A percentile compares a stretch with the other conserved stretches of the same genome.
phyloP scores from a whole-genome alignment of 2,113 vertebrate genomes.

The Pholis gunnellus region DNA sequence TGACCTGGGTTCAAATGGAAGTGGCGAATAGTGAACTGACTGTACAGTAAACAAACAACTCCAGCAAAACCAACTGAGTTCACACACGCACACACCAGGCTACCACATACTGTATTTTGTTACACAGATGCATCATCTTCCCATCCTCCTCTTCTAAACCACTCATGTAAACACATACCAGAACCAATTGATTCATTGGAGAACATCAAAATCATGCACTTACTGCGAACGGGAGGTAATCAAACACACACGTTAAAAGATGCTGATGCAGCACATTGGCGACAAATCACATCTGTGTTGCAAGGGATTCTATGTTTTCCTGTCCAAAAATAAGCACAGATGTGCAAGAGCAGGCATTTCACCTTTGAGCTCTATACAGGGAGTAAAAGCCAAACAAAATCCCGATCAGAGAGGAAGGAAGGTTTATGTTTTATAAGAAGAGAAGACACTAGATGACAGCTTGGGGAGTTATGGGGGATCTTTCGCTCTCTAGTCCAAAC shows the following conservation, averaged over 20 bases:
- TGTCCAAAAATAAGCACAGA: constrained; percentile 37
- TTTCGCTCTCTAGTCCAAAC: constrained; percentile 59
- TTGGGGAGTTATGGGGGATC: constrained; percentile 49
- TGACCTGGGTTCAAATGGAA: constrained; percentile 33
- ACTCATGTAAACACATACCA: constrained; percentile 16
- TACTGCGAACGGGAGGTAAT: neutral
- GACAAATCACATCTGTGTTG: neutral
- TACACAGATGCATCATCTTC: constrained; percentile 23
- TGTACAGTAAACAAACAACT: constrained; percentile 41
- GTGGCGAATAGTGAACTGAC: constrained; percentile 5
- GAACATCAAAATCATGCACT: constrained; percentile 2
- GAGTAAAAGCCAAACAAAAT: constrained; percentile 16
- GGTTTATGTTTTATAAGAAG: constrained; percentile 33
- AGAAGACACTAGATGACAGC: constrained; percentile 46
- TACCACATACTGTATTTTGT: constrained; percentile 15
- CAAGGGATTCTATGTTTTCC: constrained; percentile 42
- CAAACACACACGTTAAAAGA: constrained; percentile 29
- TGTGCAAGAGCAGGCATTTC: constrained; percentile 26
- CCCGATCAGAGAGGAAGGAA: constrained; percentile 6
- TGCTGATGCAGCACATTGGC: constrained; percentile 14
- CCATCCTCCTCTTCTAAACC: neutral
- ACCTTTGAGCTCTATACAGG: neutral
- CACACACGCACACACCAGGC: constrained; percentile 10
- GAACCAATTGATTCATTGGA: constrained; percentile 20
- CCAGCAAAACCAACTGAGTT: constrained; percentile 26